Conservation (phyloP, 2,113 vertebrate genomes). For the Platysteira castanea region DNA sequence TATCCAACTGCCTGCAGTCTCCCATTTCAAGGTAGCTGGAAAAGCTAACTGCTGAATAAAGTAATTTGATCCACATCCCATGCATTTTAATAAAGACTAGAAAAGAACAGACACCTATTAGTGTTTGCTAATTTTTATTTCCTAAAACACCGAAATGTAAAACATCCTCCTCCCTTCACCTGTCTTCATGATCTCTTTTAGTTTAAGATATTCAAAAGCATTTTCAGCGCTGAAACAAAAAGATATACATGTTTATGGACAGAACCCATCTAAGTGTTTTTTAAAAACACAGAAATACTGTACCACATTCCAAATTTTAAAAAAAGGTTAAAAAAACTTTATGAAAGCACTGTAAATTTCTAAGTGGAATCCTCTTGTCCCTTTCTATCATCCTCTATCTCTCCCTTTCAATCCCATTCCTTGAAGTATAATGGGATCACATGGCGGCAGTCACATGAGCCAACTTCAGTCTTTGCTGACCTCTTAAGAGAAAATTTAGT, state of each 20-base stretch:
- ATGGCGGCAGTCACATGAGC: neutral
- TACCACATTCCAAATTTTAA: neutral
- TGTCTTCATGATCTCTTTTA: neutral
- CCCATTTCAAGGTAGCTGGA: slow-evolving; percentile 46
- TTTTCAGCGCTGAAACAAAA: neutral
- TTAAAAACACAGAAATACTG: neutral
- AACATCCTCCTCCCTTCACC: neutral
- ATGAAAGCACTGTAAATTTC: neutral
- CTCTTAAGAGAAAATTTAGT: neutral
- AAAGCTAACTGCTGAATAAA: neutral
- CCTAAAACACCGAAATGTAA: neutral
- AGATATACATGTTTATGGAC: neutral
- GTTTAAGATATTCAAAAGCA: neutral
- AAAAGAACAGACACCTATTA: slow-evolving; percentile 21
- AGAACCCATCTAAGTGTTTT: neutral
- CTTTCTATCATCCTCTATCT: neutral
- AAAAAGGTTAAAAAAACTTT: neutral
- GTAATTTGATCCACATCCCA: slow-evolving; percentile 4
- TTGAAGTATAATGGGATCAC: neutral
- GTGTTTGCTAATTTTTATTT: slow-evolving; percentile 34
- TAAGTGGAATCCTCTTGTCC: neutral
- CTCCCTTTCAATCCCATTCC: neutral
- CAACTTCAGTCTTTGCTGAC: neutral
- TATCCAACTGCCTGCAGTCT: slow-evolving; percentile 19
- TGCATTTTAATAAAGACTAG: neutral